phyloP scores from a whole-genome alignment of 2,113 vertebrate species.

The Arenaria interpres region DNA sequence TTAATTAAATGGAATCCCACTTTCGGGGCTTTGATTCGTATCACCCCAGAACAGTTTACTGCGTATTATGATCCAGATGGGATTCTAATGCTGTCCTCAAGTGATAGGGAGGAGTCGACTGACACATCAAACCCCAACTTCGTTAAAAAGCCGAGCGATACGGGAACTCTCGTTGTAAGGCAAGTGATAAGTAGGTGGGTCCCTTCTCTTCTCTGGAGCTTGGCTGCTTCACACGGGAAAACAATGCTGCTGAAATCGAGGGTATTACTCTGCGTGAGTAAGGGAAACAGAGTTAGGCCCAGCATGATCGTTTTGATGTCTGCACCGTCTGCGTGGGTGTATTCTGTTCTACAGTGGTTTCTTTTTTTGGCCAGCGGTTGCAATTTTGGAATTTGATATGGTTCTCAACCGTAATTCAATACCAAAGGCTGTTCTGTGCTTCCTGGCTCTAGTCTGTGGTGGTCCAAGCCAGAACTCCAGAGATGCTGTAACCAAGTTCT shows the following conservation, averaged over 20 bases:
- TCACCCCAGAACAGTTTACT: slow-evolving; percentile 36
- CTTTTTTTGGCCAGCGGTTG: not conserved
- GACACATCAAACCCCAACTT: not conserved
- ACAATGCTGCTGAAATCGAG: not conserved
- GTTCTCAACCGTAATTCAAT: not conserved
- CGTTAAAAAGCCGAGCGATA: not conserved
- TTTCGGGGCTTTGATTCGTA: slow-evolving; percentile 60
- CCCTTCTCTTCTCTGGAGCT: not conserved
- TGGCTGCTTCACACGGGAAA: not conserved
- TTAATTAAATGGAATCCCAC: slow-evolving; percentile 55
- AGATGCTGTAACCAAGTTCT: not conserved
- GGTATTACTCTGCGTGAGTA: not conserved
- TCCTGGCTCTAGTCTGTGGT: not conserved
- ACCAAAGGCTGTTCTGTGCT: not conserved
- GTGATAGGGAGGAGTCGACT: slow-evolving; percentile 22
- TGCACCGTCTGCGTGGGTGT: not conserved
- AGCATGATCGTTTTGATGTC: not conserved
- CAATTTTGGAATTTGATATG: not conserved
- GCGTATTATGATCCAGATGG: not conserved
- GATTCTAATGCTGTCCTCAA: slow-evolving; percentile 41
- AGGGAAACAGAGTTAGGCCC: not conserved
- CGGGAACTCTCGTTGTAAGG: not conserved
- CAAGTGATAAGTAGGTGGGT: not conserved
- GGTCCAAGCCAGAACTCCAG: not conserved
- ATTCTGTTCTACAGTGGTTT: not conserved